These are phyloP conservation scores for Stenodema calcarata DNA, from an alignment of 2,888 invertebrate species.

Conservation along the genomic window DNA sequence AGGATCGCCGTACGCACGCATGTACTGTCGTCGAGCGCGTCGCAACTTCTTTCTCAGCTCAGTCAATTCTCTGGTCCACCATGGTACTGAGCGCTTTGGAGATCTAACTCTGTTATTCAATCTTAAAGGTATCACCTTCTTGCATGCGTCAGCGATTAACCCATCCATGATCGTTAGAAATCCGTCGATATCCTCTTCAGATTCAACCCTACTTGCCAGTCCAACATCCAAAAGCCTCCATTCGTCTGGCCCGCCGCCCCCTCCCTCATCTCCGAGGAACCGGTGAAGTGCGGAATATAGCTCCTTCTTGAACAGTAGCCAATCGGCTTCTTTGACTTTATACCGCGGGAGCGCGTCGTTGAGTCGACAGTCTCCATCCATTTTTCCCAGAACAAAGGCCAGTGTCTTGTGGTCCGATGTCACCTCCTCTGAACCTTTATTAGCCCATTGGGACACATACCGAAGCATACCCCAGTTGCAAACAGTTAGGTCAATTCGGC, in stretches of 20 bases:
- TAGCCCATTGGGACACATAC: neutral
- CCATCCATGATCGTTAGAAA: neutral
- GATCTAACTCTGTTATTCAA: neutral
- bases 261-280: too few relatives aligned
- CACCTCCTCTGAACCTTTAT: neutral
- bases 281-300: too few relatives aligned
- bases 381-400: neutral
- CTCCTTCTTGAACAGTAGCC: neutral
- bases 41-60: neutral
- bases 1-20: neutral
- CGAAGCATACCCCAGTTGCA: neutral
- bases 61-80: conserved; percentile 2
- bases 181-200: neutral
- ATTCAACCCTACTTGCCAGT: neutral
- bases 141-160: neutral
- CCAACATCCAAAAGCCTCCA: neutral
- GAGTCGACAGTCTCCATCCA: neutral
- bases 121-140: neutral
- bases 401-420: conserved; percentile 14
- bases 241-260: neutral
- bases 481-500: conserved; percentile 21
- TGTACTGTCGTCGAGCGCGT: neutral
- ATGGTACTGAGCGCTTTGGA: neutral
- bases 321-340: conserved; percentile 11
- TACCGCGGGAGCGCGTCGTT: neutral